A percentile compares a stretch with the other conserved stretches of the same genome.
phyloP scores from a whole-genome alignment of 2,113 vertebrate genomes.

The Semnopithecus entellus region DNA sequence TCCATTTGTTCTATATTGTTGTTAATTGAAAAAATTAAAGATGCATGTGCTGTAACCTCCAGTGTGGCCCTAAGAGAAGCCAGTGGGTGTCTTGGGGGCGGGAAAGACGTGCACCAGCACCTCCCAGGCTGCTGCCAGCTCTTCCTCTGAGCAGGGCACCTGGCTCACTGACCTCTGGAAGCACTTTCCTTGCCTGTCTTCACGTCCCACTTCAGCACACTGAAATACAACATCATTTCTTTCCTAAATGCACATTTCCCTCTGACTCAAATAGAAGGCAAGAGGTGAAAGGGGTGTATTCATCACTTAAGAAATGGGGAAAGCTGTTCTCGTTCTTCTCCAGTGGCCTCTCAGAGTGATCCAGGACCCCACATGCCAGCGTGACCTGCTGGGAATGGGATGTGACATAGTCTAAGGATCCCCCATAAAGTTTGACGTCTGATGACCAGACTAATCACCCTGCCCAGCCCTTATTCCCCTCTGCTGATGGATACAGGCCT shows the following conservation, averaged over 20 bases:
- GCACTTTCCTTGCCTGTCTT: neutral
- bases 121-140: neutral
- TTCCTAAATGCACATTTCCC: neutral
- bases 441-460: neutral
- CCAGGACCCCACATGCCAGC: neutral
- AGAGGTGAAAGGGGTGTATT: neutral
- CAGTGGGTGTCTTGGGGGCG: neutral
- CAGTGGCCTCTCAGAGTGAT: neutral
- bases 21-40: constrained; percentile 89
- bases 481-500: neutral
- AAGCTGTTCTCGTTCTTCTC: neutral
- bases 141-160: neutral
- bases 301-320: neutral
- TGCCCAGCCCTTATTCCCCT: neutral
- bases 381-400: neutral
- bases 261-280: neutral
- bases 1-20: constrained; percentile 86
- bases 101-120: neutral
- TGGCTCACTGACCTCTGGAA: fast-evolving
- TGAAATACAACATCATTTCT: neutral
- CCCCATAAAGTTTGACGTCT: neutral
- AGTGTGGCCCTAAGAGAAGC: constrained; percentile 70
- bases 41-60: constrained; percentile 84
- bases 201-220: neutral
- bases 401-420: neutral